Conservation (phyloP, 2,888 invertebrate species). For the Baronia brevicornis region DNA sequence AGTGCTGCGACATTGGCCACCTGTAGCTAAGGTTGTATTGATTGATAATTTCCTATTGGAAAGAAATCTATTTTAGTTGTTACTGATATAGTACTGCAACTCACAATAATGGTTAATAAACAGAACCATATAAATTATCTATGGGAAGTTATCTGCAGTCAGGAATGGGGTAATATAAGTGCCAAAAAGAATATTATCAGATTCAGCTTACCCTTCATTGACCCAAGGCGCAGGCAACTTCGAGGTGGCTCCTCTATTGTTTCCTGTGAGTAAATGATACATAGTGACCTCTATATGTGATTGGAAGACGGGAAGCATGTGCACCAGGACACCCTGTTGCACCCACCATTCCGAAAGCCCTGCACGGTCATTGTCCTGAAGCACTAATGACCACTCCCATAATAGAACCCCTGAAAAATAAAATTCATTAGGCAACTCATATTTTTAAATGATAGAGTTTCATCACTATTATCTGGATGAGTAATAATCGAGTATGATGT, state of each 20-base stretch:
- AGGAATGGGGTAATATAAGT: constrained; percentile 5
- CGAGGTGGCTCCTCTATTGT: constrained; percentile 69
- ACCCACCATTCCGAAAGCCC: constrained; percentile 76
- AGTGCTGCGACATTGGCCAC: too few relatives aligned
- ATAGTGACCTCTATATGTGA: constrained; percentile 80
- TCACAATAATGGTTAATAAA: too few relatives aligned
- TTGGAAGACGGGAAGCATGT: constrained; percentile 75
- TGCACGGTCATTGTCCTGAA: constrained; percentile 52
- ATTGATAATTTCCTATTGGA: too few relatives aligned
- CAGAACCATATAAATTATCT: too few relatives aligned
- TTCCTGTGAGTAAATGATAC: constrained; percentile 77
- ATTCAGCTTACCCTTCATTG: constrained; percentile 49
- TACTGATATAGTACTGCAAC: too few relatives aligned
- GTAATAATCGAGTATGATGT: too few relatives aligned
- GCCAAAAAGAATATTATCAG: constrained; percentile 3
- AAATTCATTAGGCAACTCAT: too few relatives aligned
- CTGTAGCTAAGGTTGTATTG: too few relatives aligned
- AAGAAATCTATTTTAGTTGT: too few relatives aligned
- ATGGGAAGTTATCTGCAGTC: too few relatives aligned
- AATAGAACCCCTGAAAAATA: constrained; percentile 70
- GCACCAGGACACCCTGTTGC: constrained; percentile 73
- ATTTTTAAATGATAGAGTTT: too few relatives aligned
- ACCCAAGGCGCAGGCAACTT: constrained; percentile 80
- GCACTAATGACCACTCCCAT: constrained; percentile 84
- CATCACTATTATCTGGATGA: too few relatives aligned